A percentile compares a stretch with the other conserved stretches of the same genome.
These are phyloP conservation scores for Aegotheles bennettii DNA, from an alignment of 2,113 vertebrate species.

Conservation along the genomic window DNA sequence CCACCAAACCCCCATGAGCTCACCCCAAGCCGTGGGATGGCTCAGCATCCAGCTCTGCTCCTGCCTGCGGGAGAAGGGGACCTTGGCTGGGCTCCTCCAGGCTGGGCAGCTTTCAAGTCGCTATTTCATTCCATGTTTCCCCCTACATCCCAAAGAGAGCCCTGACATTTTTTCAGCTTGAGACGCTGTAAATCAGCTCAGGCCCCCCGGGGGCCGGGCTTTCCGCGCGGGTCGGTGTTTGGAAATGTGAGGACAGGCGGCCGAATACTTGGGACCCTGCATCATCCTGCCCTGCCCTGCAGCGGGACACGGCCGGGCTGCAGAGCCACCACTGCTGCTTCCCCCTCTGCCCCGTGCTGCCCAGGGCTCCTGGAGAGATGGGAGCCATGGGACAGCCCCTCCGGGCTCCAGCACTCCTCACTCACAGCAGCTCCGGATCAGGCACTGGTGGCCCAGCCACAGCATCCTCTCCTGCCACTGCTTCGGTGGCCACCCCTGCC, in stretches of 20 bases:
- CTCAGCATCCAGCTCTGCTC: neutral
- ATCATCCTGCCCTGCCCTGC: neutral
- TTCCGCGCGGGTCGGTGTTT: fast-evolving
- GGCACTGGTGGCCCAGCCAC: no score
- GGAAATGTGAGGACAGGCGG: neutral
- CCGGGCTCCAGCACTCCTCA: fast-evolving
- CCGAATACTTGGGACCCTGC: neutral
- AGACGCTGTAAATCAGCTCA: neutral
- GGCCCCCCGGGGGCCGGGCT: neutral
- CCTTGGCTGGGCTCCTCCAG: neutral
- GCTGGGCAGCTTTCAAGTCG: neutral
- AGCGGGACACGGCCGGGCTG: fast-evolving
- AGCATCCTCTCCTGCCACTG: neutral
- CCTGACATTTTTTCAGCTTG: neutral
- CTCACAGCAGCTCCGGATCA: neutral
- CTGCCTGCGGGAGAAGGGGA: neutral
- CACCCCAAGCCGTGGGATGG: neutral
- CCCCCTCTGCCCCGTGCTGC: neutral
- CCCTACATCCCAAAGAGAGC: fast-evolving
- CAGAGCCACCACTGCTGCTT: neutral
- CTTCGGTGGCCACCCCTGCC: fast-evolving
- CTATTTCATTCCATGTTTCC: fast-evolving
- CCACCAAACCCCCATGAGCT: neutral
- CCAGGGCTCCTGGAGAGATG: neutral
- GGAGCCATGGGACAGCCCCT: neutral